Conservation (phyloP, 2,797 vertebrate species). For the Cygnus olor region DNA sequence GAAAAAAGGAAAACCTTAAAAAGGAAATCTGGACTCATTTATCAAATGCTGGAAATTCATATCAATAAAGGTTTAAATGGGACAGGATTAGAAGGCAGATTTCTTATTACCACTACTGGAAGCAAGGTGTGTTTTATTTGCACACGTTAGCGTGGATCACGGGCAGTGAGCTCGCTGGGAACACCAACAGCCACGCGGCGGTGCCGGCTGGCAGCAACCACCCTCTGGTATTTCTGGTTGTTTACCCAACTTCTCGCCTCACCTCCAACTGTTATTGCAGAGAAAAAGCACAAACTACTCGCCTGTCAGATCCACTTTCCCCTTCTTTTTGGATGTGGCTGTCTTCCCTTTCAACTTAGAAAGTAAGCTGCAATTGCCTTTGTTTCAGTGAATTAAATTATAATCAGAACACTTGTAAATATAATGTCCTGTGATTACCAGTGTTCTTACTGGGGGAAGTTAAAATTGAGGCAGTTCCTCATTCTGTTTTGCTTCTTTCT, state of each 20-base stretch:
- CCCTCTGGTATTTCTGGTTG: accelerated
- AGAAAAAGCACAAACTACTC: accelerated
- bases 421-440: neutral
- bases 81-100: neutral
- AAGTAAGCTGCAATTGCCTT: neutral
- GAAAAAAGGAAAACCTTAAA: neutral
- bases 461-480: neutral
- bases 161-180: neutral
- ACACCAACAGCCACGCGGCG: neutral
- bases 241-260: neutral
- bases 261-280: neutral
- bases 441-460: neutral
- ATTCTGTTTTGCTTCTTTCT: neutral
- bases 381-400: neutral
- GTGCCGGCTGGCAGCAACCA: neutral
- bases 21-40: neutral
- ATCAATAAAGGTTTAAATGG: neutral
- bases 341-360: neutral
- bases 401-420: neutral
- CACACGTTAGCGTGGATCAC: accelerated
- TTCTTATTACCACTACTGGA: neutral
- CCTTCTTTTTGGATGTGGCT: neutral
- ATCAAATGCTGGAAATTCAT: neutral
- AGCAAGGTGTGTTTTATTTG: neutral
- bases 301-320: accelerated